phyloP scores from a whole-genome alignment of 2,113 vertebrate genomes.

The Galbula dea region DNA sequence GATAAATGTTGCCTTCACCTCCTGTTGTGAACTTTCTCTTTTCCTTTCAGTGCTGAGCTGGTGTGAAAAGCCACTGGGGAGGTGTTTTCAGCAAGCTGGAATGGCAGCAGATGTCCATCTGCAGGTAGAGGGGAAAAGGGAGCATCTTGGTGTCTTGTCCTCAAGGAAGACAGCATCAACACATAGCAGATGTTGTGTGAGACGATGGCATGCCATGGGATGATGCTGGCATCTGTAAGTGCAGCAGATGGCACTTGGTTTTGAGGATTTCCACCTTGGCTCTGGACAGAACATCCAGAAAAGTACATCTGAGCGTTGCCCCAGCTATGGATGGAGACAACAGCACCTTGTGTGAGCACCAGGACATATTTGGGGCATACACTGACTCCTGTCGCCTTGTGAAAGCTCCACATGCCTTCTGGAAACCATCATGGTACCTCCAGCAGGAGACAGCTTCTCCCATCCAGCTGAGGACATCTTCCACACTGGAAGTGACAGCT shows the following conservation, averaged over 20 bases:
- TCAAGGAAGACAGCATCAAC: rapidly evolving
- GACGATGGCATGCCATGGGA: rapidly evolving
- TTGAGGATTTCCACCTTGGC: background rate
- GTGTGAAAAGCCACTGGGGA: background rate
- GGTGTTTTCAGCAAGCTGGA: background rate
- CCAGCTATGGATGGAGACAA: background rate
- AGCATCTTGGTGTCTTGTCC: rapidly evolving
- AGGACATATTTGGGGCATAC: background rate
- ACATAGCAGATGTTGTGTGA: background rate
- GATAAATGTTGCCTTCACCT: background rate
- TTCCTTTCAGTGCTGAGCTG: background rate
- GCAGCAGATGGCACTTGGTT: background rate
- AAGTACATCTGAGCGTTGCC: rapidly evolving
- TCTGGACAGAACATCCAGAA: background rate
- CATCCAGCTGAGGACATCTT: background rate
- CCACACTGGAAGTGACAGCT: background rate
- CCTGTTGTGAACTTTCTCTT: background rate
- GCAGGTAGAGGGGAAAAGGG: background rate
- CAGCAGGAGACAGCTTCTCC: background rate
- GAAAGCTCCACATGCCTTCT: background rate
- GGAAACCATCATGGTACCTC: background rate
- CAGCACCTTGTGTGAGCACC: background rate
- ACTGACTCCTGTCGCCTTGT: rapidly evolving
- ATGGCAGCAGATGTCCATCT: background rate
- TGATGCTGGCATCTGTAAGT: background rate